Conservation (phyloP, 2,113 vertebrate species). For the Datnioides undecimradiatus region DNA sequence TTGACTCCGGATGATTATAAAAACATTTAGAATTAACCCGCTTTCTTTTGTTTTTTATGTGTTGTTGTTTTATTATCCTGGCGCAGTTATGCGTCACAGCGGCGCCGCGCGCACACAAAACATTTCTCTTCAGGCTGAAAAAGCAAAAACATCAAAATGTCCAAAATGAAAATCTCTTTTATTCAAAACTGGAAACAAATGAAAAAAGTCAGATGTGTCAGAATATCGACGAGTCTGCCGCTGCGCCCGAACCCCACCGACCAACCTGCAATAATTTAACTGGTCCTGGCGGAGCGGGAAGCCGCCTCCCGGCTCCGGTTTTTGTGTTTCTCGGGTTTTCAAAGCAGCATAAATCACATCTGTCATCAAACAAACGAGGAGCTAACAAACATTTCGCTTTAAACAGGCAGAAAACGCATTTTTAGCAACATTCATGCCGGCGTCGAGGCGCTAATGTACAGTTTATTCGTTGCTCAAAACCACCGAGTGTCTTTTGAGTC, state of each 20-base stretch:
- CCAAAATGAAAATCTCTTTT: conserved; percentile 49
- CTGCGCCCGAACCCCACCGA: too few relatives aligned
- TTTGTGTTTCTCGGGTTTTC: conserved; percentile 1
- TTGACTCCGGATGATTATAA: neutral
- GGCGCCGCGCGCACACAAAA: too few relatives aligned
- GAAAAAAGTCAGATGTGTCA: conserved; percentile 30
- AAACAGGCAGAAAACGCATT: conserved; percentile 16
- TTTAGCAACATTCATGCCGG: neutral
- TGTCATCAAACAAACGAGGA: conserved; percentile 56
- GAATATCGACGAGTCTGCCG: neutral
- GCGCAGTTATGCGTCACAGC: neutral
- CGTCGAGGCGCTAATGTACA: neutral
- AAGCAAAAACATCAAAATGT: conserved; percentile 1
- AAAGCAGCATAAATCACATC: conserved; percentile 16
- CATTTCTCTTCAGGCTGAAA: neutral
- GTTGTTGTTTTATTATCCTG: too few relatives aligned
- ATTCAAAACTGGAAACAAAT: conserved; percentile 46
- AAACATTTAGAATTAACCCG: too few relatives aligned
- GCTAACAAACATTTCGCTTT: conserved; percentile 5
- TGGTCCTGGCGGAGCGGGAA: neutral
- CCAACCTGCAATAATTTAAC: conserved; percentile 55
- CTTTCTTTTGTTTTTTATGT: too few relatives aligned
- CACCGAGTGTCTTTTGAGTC: conserved; percentile 27
- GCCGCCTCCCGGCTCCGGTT: conserved; percentile 1
- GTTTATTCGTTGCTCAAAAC: conserved; percentile 18